A percentile compares a stretch with the other conserved stretches of the same genome.
These are phyloP conservation scores for Zelostemma sp. DNA, from an alignment of 1,140 invertebrate genomes.

Conservation along the genomic window DNA sequence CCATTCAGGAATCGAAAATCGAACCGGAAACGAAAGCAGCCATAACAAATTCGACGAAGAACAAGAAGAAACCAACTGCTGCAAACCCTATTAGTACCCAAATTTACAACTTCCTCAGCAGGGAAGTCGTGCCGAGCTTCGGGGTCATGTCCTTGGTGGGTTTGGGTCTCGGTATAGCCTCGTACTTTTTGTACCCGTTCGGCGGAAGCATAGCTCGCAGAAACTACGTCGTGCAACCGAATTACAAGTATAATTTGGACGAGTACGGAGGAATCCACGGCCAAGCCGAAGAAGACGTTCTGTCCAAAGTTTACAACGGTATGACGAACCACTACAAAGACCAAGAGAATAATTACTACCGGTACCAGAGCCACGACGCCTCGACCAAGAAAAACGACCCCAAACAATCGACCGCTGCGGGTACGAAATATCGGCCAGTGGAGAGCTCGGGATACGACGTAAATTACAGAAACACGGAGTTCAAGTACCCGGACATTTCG, in stretches of 20 bases:
- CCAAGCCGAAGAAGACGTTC: constrained; percentile 80
- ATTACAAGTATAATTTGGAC: constrained; percentile 75
- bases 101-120: constrained; percentile 82
- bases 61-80: constrained; percentile 62
- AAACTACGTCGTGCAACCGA: constrained; percentile 75
- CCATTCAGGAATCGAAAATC: constrained; percentile 64
- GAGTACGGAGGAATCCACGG: constrained; percentile 76
- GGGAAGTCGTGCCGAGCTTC: constrained; percentile 84
- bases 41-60: constrained; percentile 56
- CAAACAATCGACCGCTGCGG: constrained; percentile 39
- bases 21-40: constrained; percentile 67
- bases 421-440: constrained; percentile 46
- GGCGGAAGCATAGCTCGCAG: constrained; percentile 74
- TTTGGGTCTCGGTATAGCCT: constrained; percentile 79
- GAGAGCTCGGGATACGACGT: constrained; percentile 50
- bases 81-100: constrained; percentile 77
- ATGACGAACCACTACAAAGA: constrained; percentile 71
- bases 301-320: constrained; percentile 80
- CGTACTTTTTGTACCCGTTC: constrained; percentile 83
- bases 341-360: constrained; percentile 54
- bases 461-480: constrained; percentile 63
- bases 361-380: constrained; percentile 52
- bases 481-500: constrained; percentile 53
- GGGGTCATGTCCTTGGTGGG: constrained; percentile 80
- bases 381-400: constrained; percentile 42